A percentile compares a stretch with the other conserved stretches of the same genome.
Conservation (phyloP, 2,888 invertebrate genomes). For the Trichopoda pennipes region DNA sequence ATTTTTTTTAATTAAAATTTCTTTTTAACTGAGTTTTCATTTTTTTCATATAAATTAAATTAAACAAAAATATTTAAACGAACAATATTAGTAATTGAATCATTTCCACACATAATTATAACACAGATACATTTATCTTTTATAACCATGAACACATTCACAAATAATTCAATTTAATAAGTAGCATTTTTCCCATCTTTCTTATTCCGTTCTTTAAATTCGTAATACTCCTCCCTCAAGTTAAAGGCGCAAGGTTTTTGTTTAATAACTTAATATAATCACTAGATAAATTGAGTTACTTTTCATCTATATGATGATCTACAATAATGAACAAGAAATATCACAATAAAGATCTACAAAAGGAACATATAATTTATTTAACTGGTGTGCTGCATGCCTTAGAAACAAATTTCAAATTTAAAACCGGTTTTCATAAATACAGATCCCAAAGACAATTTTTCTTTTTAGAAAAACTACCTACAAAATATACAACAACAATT, state of each 20-base stretch:
- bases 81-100: not conserved
- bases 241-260: not conserved
- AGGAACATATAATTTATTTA: conserved; percentile 24
- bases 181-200: not conserved
- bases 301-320: conserved; percentile 26
- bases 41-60: not conserved
- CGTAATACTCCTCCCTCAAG: conserved; percentile 9
- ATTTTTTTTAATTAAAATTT: not conserved
- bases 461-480: not conserved
- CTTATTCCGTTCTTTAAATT: conserved; percentile 6
- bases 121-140: conserved; percentile 4
- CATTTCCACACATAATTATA: conserved; percentile 22
- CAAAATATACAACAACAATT: conserved; percentile 35
- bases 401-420: conserved; percentile 42
- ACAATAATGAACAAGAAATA: conserved; percentile 21
- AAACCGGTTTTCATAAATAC: conserved; percentile 48
- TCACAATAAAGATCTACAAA: conserved; percentile 34
- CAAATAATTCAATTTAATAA: conserved; percentile 41
- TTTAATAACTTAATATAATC: conserved; percentile 48
- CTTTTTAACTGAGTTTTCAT: not conserved
- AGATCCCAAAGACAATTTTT: conserved; percentile 14
- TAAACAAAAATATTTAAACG: conserved; percentile 6
- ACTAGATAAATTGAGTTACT: conserved; percentile 53
- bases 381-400: conserved; percentile 60
- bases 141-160: conserved; percentile 24